phyloP scores from a whole-genome alignment of 92 coral and sea anemone genomes.

The Bergia sp. region DNA sequence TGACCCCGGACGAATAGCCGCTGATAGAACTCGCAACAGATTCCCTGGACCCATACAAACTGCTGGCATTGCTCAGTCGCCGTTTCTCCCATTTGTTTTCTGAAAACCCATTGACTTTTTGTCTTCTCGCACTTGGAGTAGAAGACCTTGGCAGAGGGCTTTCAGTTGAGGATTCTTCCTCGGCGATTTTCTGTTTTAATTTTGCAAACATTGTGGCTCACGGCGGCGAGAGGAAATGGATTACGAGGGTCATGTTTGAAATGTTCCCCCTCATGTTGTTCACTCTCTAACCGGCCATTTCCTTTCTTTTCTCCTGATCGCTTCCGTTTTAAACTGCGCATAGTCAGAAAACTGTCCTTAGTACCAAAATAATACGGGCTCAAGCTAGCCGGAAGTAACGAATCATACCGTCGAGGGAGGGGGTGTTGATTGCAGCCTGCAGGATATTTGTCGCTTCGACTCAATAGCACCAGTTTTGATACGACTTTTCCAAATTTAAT shows the following conservation, averaged over 20 bases:
- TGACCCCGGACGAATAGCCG: conserved; percentile 69
- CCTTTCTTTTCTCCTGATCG: conserved; percentile 16
- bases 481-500: no score
- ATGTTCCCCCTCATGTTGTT: background rate
- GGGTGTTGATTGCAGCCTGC: background rate
- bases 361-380: conserved; percentile 29
- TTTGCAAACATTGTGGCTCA: conserved; percentile 82
- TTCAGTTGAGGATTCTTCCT: conserved; percentile 90
- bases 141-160: conserved; percentile 74
- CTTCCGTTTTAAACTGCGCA: conserved; percentile 44
- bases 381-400: conserved; percentile 33
- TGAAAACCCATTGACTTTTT: conserved; percentile 70
- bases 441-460: no score
- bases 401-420: background rate
- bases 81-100: conserved; percentile 98
- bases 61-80: conserved; percentile 92
- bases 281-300: conserved; percentile 44
- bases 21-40: conserved; percentile 81
- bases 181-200: conserved; percentile 97
- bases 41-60: conserved; percentile 93
- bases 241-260: background rate
- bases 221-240: conserved; percentile 21
- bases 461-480: no score
- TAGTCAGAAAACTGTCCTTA: background rate
- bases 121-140: conserved; percentile 79